These are phyloP conservation scores for Thaumatotibia leucotreta DNA, from an alignment of 1,140 invertebrate species.

Conservation along the genomic window DNA sequence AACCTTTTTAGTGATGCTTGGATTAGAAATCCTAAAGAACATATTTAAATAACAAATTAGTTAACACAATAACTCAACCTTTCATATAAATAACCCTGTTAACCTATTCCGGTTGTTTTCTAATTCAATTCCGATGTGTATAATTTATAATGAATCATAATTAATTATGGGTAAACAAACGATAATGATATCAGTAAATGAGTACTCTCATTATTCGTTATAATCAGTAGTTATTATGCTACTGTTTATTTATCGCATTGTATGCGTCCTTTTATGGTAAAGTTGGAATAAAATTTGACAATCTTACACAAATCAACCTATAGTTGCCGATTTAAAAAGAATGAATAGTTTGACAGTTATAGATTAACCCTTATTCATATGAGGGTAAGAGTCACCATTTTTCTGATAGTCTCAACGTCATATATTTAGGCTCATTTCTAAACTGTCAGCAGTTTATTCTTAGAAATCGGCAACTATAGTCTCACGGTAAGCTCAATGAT, in stretches of 20 bases:
- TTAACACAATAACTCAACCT: background rate
- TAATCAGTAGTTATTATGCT: background rate
- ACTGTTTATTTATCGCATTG: background rate
- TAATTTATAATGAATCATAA: background rate
- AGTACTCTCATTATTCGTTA: background rate
- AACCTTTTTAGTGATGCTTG: background rate
- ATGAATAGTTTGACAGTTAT: no score
- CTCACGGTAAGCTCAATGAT: no score
- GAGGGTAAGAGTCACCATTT: no score
- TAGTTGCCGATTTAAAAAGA: no score
- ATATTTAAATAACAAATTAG: background rate
- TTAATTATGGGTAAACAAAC: background rate
- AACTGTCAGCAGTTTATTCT: no score
- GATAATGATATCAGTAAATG: background rate
- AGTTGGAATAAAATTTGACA: background rate
- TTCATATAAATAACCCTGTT: background rate
- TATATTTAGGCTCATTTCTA: no score
- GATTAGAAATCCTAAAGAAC: background rate
- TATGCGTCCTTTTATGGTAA: background rate
- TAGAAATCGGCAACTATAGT: no score
- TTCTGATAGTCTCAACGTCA: no score
- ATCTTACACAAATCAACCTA: no score
- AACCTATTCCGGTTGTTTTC: background rate
- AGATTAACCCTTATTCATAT: no score
- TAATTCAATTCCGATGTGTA: background rate